Evolutionary conservation across 2,888 invertebrate species (phyloP).

Genomic region (Holacanthella duospinosa): DNA sequence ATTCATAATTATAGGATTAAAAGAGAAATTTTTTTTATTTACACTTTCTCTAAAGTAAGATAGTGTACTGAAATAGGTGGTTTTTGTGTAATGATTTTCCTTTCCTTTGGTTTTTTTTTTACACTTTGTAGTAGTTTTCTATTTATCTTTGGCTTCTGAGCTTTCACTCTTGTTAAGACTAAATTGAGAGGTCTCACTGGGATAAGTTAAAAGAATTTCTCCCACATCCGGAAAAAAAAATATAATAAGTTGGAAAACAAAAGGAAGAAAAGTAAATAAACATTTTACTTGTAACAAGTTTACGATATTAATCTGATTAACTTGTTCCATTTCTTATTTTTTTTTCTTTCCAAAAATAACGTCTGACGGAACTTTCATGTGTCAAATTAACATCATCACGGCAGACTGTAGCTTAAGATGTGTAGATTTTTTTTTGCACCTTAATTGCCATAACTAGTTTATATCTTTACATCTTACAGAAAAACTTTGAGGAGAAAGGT

Average conservation of each 20-base stretch:
- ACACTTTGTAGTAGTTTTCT: not conserved
- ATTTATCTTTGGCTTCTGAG: not conserved
- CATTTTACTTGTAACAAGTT: slow-evolving; percentile 1
- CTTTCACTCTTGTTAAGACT: not conserved
- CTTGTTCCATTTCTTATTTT: not conserved
- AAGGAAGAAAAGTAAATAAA: not conserved
- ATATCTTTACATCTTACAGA: too few relatives aligned
- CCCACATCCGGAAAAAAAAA: not conserved
- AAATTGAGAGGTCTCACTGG: not conserved
- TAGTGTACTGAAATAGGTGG: too few relatives aligned
- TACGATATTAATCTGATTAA: not conserved
- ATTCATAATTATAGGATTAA: too few relatives aligned
- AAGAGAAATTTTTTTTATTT: too few relatives aligned
- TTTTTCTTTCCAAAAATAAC: not conserved
- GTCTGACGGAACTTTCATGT: not conserved
- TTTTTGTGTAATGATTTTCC: too few relatives aligned
- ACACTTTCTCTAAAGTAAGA: too few relatives aligned
- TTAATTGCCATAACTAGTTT: too few relatives aligned
- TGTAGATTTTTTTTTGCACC: too few relatives aligned
- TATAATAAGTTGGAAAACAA: too few relatives aligned
- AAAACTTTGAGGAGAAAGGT: not conserved
- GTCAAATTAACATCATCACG: not conserved
- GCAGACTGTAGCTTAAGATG: not conserved
- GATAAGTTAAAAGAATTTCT: not conserved
- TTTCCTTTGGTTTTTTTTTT: not conserved